Percentiles rank a stretch among this genome's conserved stretches.
These are phyloP conservation scores for Eurypyga helias DNA, from an alignment of 2,113 vertebrate species.

Conservation along the genomic window DNA sequence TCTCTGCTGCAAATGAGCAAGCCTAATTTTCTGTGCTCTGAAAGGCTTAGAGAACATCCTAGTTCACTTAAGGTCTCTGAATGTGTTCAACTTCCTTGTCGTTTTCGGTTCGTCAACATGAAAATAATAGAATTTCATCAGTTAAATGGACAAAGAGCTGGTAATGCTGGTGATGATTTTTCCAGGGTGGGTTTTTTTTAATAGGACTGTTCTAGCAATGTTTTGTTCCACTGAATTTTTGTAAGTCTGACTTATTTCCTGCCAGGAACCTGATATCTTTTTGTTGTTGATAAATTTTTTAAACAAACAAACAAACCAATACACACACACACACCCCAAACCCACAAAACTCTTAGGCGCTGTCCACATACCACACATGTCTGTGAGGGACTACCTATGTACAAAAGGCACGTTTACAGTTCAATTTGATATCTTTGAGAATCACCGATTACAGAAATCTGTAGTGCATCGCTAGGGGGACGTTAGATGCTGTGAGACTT, in stretches of 20 bases:
- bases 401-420: background rate
- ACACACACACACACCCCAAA: no score
- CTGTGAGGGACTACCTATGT: background rate
- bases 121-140: background rate
- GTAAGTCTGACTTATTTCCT: background rate
- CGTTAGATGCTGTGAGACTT: background rate
- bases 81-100: background rate
- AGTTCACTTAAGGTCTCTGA: background rate
- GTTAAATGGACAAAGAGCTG: background rate
- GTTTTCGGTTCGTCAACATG: background rate
- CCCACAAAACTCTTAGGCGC: background rate
- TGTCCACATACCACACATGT: background rate
- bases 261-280: background rate
- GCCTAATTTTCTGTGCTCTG: background rate
- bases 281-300: background rate
- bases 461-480: background rate
- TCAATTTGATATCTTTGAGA: background rate
- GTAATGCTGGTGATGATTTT: background rate
- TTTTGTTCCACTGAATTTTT: background rate
- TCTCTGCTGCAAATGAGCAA: background rate
- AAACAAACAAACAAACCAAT: no score
- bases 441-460: background rate
- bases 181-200: background rate
- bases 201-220: background rate
- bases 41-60: background rate